phyloP scores from a whole-genome alignment of 1,140 invertebrate species.

The Pogonomyrmex barbatus region DNA sequence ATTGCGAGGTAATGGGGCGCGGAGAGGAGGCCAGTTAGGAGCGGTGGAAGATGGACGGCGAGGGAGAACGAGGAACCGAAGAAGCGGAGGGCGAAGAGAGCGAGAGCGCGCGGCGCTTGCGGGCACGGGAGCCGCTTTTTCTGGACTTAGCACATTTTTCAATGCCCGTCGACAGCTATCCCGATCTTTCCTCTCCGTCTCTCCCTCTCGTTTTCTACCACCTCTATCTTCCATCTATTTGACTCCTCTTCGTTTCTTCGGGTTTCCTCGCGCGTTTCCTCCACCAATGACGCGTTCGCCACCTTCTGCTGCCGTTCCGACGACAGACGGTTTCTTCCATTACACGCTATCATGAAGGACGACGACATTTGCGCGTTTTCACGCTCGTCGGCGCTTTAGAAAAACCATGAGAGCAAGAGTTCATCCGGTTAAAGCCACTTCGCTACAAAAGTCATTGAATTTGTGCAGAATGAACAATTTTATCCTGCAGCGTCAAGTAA shows the following conservation, averaged over 20 bases:
- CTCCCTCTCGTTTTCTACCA: slow-evolving; percentile 25
- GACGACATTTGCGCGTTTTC: slow-evolving; percentile 57
- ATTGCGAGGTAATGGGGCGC: slow-evolving; percentile 70
- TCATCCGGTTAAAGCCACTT: slow-evolving; percentile 24
- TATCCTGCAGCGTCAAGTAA: background rate
- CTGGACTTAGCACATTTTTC: slow-evolving; percentile 83
- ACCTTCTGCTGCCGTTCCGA: slow-evolving; percentile 61
- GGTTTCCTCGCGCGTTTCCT: slow-evolving; percentile 33
- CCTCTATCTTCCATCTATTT: slow-evolving; percentile 2
- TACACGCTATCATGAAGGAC: slow-evolving; percentile 22
- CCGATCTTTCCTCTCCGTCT: slow-evolving; percentile 72
- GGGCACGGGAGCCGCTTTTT: slow-evolving; percentile 80
- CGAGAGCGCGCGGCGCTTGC: slow-evolving; percentile 76
- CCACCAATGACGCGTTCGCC: slow-evolving; percentile 64
- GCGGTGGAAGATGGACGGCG: slow-evolving; percentile 67
- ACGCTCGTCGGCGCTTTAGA: slow-evolving; percentile 57
- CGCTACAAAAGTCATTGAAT: slow-evolving; percentile 32
- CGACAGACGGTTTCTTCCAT: slow-evolving; percentile 42
- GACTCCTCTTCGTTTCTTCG: slow-evolving; percentile 59
- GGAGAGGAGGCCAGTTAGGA: slow-evolving; percentile 65
- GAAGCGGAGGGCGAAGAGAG: slow-evolving; percentile 62
- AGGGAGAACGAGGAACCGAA: slow-evolving; percentile 57
- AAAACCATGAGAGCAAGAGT: slow-evolving; percentile 69
- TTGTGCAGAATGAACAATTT: slow-evolving; percentile 18
- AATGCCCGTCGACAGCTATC: slow-evolving; percentile 82